Percentiles rank a stretch among this genome's conserved stretches.
Evolutionary conservation across 2,888 invertebrate genomes (phyloP).

Genomic region (Scaptomyza cyrtandrae): DNA sequence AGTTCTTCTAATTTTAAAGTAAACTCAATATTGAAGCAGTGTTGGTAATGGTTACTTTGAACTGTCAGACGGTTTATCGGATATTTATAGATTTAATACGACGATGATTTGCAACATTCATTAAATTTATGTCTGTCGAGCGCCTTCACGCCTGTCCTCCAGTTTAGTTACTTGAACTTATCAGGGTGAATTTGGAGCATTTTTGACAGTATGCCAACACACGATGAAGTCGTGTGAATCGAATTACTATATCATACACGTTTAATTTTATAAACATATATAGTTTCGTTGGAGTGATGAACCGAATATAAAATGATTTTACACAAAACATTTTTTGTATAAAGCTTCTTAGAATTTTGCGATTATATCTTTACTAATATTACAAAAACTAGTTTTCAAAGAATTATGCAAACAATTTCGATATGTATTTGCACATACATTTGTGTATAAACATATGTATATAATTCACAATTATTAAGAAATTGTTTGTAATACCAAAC

Average conservation of each 20-base stretch:
- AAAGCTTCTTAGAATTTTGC: background rate
- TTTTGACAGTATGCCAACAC: background rate
- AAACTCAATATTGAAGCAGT: too few relatives aligned
- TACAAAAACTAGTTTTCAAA: background rate
- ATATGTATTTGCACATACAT: background rate
- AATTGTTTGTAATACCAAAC: background rate
- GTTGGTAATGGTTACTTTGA: background rate
- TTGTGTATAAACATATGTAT: background rate
- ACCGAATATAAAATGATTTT: background rate
- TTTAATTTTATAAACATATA: background rate
- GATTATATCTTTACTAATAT: background rate
- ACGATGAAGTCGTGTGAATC: background rate
- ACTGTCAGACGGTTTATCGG: background rate
- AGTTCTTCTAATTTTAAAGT: background rate
- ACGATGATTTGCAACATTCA: background rate
- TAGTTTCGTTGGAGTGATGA: background rate
- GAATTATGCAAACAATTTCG: background rate
- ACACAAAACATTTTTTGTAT: background rate
- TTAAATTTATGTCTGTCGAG: background rate
- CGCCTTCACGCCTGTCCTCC: background rate
- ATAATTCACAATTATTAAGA: constrained; percentile 3
- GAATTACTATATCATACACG: background rate
- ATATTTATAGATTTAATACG: background rate
- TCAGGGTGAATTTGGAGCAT: background rate
- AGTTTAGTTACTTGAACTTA: background rate